Conservation (phyloP, 92 coral and sea anemone genomes). For the Palythoa grandiflora region DNA sequence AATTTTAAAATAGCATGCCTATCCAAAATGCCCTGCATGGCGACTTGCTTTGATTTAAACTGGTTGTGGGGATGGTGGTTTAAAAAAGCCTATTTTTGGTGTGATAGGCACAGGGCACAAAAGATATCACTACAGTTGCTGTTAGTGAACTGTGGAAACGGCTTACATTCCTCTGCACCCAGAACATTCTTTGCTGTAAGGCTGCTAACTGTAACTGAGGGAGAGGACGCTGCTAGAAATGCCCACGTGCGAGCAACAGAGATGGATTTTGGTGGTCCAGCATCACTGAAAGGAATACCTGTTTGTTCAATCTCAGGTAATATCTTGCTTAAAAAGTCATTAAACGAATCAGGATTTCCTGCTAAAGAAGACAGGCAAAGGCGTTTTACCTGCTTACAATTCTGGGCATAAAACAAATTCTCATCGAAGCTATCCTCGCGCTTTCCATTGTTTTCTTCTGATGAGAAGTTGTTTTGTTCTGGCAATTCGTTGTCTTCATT, state of each 20-base stretch:
- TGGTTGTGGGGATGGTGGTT: conserved; percentile 32
- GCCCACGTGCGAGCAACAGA: conserved; percentile 40
- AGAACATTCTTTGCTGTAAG: conserved; percentile 37
- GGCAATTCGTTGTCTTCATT: too few relatives aligned
- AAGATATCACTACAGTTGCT: conserved; percentile 34
- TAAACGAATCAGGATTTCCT: too few relatives aligned
- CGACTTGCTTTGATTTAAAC: conserved; percentile 34
- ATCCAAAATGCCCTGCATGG: conserved; percentile 16
- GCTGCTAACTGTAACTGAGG: conserved; percentile 53
- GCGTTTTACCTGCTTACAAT: too few relatives aligned
- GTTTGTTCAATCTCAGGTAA: too few relatives aligned
- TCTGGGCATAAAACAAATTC: too few relatives aligned
- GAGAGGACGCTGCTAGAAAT: conserved; percentile 57
- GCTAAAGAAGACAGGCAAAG: too few relatives aligned
- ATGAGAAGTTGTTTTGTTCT: too few relatives aligned
- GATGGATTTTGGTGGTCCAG: conserved; percentile 16
- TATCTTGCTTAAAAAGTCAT: too few relatives aligned
- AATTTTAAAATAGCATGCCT: conserved; percentile 44
- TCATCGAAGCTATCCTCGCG: too few relatives aligned
- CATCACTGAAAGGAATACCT: neutral
- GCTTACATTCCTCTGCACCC: conserved; percentile 17
- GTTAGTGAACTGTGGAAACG: conserved; percentile 54
- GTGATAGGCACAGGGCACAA: conserved; percentile 49
- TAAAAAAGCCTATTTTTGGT: conserved; percentile 49
- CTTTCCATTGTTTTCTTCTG: too few relatives aligned